Percentiles rank a stretch among this genome's conserved stretches.
phyloP scores from a whole-genome alignment of 2,797 vertebrate genomes.

The Mormyrus hasselquistii region DNA sequence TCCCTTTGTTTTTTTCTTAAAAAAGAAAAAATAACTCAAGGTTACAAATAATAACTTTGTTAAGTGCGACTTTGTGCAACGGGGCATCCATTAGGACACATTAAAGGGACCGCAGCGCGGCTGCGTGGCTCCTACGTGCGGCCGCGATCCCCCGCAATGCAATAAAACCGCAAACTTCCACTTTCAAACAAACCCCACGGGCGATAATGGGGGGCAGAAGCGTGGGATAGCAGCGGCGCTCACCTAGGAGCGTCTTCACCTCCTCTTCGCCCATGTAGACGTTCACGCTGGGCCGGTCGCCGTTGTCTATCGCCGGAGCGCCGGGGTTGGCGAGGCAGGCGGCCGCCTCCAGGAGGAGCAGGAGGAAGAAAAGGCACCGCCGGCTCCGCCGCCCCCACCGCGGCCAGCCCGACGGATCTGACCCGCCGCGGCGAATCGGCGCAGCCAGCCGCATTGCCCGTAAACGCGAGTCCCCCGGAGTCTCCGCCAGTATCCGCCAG shows the following conservation, averaged over 20 bases:
- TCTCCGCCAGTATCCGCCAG: conserved; percentile 19
- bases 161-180: neutral
- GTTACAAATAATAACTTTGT: neutral
- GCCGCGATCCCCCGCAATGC: neutral
- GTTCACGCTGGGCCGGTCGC: conserved; percentile 20
- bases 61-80: neutral
- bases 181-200: neutral
- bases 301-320: conserved; percentile 3
- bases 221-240: neutral
- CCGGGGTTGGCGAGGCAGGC: conserved; percentile 22
- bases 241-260: conserved; percentile 28
- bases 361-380: conserved; percentile 6
- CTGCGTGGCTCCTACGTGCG: neutral
- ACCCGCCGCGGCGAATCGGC: neutral
- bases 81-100: neutral
- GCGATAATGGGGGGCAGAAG: neutral
- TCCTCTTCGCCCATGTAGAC: conserved; percentile 30
- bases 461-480: neutral
- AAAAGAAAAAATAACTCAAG: neutral
- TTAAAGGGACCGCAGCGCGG: neutral
- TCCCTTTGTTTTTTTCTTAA: neutral
- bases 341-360: conserved; percentile 20
- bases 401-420: neutral
- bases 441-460: conserved; percentile 1
- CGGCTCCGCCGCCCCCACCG: neutral